Evolutionary conservation across 2,113 vertebrate genomes (phyloP), one percentile per base, ranked within the genome.

Genomic region (Vulpes lagopus): DNA sequence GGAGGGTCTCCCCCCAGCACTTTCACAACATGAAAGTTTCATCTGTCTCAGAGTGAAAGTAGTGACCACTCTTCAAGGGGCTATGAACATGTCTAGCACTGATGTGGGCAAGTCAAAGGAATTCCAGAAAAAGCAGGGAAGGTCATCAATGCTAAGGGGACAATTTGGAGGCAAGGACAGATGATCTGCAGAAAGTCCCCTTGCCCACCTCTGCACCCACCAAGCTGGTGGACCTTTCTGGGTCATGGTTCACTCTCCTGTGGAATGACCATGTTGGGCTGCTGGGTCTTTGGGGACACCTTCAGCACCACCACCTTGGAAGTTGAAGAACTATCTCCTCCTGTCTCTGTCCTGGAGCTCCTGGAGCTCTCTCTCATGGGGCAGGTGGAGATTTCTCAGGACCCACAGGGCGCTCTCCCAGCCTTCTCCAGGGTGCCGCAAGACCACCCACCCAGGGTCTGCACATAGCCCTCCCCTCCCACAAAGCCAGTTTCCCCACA

Each of bases 371-470:
- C 43, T 43, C 43, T 43, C 25, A 10, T 11, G 14, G 22, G 53
- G 32, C 27, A 32, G 51, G 32, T 69, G 57, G 73, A 84, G n/a
- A 88, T 64, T 73, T 30, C 67, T 89, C 57, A 43, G 59, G 94
- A 89, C 69, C 86, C 43, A 53, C 27, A 43, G 59, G 86, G 64
- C 64, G 80, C 82, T 43, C 73, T 69, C 80, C 49, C 32, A 49
- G 53, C 3, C 30, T 43, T 38, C 51, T 6, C 14, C 59, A 12
- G 4, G 60, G 23, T 4, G 19, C 73, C 64, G 84, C 25, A 64
- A 79, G 95, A 93, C 92, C 65, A 96, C 91, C 88, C 64, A 60
- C 65, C 89, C 91, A 86, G 85, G 76, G 25, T 71, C 78, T 69
- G 5, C 73, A 1, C 49, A 2, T 8, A 1, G n/a, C 35, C 35